These are phyloP conservation scores for Neosilurus mollespiculum DNA, from an alignment of 2,797 vertebrate species.

Conservation along the genomic window DNA sequence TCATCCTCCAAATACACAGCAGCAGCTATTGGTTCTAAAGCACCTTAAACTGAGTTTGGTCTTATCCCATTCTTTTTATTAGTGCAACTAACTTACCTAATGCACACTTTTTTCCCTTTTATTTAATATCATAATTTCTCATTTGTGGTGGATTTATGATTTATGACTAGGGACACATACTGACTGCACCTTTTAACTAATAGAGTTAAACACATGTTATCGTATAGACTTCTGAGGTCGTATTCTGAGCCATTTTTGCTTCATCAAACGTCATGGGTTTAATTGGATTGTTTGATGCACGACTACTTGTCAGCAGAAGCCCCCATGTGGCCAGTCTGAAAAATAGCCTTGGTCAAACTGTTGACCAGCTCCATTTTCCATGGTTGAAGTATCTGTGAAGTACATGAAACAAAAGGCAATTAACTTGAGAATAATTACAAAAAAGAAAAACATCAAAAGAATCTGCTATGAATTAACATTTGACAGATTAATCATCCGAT, in stretches of 20 bases:
- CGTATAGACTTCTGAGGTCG: not conserved
- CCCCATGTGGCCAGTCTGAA: constrained; percentile 17
- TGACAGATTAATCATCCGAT: constrained; percentile 56
- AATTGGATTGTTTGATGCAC: constrained; percentile 11
- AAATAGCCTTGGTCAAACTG: constrained; percentile 17
- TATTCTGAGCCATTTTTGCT: constrained; percentile 4
- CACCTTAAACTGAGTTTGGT: constrained; percentile 2
- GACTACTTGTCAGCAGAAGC: constrained; percentile 16
- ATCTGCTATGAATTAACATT: constrained; percentile 50
- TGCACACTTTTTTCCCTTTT: not conserved
- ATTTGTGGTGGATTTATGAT: not conserved
- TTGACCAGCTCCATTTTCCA: constrained; percentile 17
- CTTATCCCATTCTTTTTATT: constrained; percentile 5
- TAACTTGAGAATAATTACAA: constrained; percentile 44
- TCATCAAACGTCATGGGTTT: not conserved
- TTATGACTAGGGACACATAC: not conserved
- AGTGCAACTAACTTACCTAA: not conserved
- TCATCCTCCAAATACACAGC: constrained; percentile 38
- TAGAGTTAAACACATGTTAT: not conserved
- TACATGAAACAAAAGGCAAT: constrained; percentile 28
- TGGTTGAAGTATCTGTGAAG: constrained; percentile 30
- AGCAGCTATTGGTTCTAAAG: constrained; percentile 38
- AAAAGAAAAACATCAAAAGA: constrained; percentile 31
- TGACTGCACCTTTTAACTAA: not conserved
- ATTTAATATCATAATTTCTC: not conserved